Conservation (phyloP, 2,888 invertebrate species). For the Nomada ruficornis region DNA sequence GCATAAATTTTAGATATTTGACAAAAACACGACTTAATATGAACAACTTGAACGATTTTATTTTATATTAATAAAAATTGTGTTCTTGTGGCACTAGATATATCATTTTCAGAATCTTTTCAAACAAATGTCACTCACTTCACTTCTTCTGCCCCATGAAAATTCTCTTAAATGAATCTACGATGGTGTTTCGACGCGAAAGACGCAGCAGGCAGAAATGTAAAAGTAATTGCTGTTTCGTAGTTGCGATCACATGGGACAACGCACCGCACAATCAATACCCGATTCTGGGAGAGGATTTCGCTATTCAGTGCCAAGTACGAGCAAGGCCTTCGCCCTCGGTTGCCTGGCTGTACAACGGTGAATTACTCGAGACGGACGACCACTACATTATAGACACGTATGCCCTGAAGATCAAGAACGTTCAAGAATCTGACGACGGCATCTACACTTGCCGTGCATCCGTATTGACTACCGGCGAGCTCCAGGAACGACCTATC, state of each 20-base stretch:
- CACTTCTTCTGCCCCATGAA: neutral
- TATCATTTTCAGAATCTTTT: no score
- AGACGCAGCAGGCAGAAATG: neutral
- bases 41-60: no score
- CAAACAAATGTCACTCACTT: no score
- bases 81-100: no score
- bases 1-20: no score
- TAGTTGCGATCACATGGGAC: conserved; percentile 94
- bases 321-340: conserved; percentile 93
- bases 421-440: conserved; percentile 92
- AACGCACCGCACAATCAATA: conserved; percentile 94
- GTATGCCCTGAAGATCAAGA: conserved; percentile 91
- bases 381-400: conserved; percentile 90
- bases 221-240: conserved; percentile 69
- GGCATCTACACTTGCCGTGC: conserved; percentile 95
- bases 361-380: conserved; percentile 88
- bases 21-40: no score
- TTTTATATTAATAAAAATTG: no score
- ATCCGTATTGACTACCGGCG: conserved; percentile 92
- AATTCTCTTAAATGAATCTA: neutral
- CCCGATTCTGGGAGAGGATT: conserved; percentile 91
- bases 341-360: conserved; percentile 94
- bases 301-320: conserved; percentile 92
- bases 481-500: conserved; percentile 91
- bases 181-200: neutral